A percentile compares a stretch with the other conserved stretches of the same genome.
Evolutionary conservation across 2,113 vertebrate species (phyloP).

Genomic region (Progne subis): DNA sequence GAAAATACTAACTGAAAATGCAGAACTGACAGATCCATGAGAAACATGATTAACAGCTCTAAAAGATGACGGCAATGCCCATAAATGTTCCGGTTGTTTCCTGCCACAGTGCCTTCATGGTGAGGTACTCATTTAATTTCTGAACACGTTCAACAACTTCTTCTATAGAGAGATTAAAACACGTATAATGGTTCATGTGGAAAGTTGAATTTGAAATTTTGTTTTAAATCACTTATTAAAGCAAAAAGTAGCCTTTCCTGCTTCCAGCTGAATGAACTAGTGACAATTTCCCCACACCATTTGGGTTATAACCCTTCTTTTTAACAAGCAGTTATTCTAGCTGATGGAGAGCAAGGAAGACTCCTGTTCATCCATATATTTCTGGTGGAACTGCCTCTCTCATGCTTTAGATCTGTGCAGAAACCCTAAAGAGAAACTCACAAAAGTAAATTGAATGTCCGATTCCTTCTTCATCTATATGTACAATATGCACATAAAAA

Average conservation of each 20-base stretch:
- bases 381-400: background rate
- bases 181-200: background rate
- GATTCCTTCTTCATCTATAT: background rate
- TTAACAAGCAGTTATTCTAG: conserved; percentile 10
- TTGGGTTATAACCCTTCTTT: background rate
- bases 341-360: background rate
- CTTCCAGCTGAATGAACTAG: background rate
- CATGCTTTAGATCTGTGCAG: background rate
- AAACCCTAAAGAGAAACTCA: background rate
- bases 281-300: background rate
- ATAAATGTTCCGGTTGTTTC: background rate
- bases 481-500: background rate
- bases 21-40: background rate
- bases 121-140: background rate
- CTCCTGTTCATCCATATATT: background rate
- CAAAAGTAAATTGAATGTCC: background rate
- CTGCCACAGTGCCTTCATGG: background rate
- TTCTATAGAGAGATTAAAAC: background rate
- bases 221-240: background rate
- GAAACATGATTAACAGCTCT: background rate
- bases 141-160: background rate
- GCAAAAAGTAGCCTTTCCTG: background rate
- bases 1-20: background rate
- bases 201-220: background rate
- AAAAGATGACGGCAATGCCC: background rate